A percentile compares a stretch with the other conserved stretches of the same genome.
phyloP scores from a whole-genome alignment of 2,113 vertebrate genomes.

The Elachura formosa region DNA sequence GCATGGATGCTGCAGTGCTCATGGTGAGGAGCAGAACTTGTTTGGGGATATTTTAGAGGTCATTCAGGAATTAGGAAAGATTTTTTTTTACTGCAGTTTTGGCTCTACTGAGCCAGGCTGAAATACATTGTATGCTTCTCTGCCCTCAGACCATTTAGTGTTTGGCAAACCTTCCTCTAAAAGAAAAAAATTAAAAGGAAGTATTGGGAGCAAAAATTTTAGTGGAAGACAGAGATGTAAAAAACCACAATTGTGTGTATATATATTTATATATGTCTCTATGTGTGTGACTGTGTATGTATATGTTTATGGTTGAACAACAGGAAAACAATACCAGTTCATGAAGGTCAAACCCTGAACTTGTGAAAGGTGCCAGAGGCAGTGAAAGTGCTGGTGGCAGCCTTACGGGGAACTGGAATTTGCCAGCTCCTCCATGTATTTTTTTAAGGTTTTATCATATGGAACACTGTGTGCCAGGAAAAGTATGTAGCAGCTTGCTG shows the following conservation, averaged over 20 bases:
- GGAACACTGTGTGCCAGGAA: not conserved
- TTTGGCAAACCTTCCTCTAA: not conserved
- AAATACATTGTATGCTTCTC: not conserved
- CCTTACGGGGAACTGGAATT: not conserved
- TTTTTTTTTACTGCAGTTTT: not conserved
- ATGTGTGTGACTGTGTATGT: not conserved
- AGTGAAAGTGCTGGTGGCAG: not conserved
- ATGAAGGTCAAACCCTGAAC: not conserved
- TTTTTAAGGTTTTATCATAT: not conserved
- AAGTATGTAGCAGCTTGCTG: not conserved
- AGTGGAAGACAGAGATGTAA: not conserved
- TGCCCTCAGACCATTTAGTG: not conserved
- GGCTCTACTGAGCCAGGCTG: not conserved
- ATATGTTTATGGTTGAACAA: not conserved
- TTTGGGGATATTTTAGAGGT: not conserved
- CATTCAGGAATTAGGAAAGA: not conserved
- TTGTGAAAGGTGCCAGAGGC: not conserved
- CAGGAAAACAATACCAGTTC: not conserved
- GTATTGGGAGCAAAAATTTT: not conserved
- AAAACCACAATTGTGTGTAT: not conserved
- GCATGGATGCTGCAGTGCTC: not conserved
- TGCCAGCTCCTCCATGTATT: not conserved
- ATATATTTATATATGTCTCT: not conserved
- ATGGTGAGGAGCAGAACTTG: not conserved
- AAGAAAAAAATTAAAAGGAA: not conserved